Percentiles rank a stretch among this genome's conserved stretches.
Evolutionary conservation across 23 tunicate genomes (phyloP).

Genomic region (Ciona savignyi): DNA sequence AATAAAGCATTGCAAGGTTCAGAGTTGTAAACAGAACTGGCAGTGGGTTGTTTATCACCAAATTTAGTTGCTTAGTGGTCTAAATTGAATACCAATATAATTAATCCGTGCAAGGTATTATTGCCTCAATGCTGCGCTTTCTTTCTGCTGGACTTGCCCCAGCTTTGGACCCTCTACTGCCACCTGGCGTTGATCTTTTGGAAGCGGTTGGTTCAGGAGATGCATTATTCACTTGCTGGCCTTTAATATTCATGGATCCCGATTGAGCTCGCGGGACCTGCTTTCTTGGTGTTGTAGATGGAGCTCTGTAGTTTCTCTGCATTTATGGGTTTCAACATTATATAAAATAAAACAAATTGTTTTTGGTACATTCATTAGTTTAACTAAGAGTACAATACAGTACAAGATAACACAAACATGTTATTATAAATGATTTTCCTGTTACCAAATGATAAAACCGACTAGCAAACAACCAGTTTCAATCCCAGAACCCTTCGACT

Average conservation of each 20-base stretch:
- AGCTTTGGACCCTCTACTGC: background rate
- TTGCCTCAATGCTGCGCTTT: constrained; percentile 20
- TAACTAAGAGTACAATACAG: too few species aligned
- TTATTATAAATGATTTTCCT: background rate
- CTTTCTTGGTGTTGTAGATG: constrained; percentile 18
- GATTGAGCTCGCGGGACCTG: background rate
- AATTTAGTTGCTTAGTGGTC: background rate
- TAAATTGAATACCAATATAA: too few species aligned
- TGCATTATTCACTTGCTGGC: constrained; percentile 11
- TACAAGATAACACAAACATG: too few species aligned
- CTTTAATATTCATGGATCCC: constrained; percentile 7
- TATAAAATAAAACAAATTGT: background rate
- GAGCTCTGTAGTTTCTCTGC: constrained; percentile 5
- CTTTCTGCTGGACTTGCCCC: background rate
- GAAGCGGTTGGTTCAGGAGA: background rate
- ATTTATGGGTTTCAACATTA: background rate
- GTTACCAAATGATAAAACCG: background rate
- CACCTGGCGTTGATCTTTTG: background rate
- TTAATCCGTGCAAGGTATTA: constrained; percentile 12
- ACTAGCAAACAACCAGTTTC: too few species aligned
- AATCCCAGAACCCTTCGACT: too few species aligned
- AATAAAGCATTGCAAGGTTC: too few species aligned
- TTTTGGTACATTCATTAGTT: background rate
- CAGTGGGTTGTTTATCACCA: background rate
- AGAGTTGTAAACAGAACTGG: too few species aligned